Conservation (phyloP, 2,113 vertebrate species). For the Ailuropoda melanoleuca region DNA sequence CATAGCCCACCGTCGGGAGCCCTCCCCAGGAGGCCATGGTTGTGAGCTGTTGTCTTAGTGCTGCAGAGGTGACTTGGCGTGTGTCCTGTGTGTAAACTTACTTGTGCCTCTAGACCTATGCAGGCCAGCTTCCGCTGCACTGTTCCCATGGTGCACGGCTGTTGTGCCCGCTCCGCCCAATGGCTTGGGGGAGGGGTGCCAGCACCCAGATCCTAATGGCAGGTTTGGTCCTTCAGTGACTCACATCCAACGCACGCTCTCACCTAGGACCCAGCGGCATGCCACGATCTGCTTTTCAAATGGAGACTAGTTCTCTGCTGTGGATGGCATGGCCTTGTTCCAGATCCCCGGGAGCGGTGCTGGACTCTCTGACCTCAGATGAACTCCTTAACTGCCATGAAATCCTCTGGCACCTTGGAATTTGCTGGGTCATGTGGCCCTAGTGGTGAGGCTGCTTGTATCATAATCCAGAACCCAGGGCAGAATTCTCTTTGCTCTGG, state of each 20-base stretch:
- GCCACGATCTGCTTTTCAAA: background rate
- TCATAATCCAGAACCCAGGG: background rate
- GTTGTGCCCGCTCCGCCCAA: accelerated
- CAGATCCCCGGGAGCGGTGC: background rate
- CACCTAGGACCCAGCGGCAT: accelerated
- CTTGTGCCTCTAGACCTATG: background rate
- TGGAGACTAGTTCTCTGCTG: background rate
- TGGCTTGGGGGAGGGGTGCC: too few species aligned
- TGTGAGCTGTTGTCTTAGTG: background rate
- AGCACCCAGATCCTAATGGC: background rate
- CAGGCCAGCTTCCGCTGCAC: too few species aligned
- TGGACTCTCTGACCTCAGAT: background rate
- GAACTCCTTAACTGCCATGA: background rate
- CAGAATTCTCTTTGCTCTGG: background rate
- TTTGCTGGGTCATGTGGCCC: too few species aligned
- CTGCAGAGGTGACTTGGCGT: accelerated
- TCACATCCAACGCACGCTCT: background rate
- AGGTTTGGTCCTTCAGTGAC: background rate
- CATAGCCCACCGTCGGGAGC: background rate
- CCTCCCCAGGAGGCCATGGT: background rate
- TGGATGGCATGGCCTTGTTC: accelerated
- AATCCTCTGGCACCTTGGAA: background rate
- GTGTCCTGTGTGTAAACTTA: too few species aligned
- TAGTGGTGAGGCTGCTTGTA: background rate
- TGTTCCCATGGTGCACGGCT: accelerated